Conservation (phyloP, 2,113 vertebrate species). For the human region GRCh38 chr3:66951001-66951500, state of each 20-base stretch:
- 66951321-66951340: not conserved
- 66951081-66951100: not conserved
- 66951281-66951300: not conserved
- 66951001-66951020: not conserved
- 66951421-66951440: not conserved
- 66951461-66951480: not conserved
- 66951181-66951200: not conserved
- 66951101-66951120: not conserved
- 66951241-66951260: not conserved
- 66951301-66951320: not conserved
- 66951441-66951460: not conserved
- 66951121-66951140: not conserved
- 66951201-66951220: not conserved
- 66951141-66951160: not conserved
- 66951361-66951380: not conserved
- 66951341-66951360: not conserved
- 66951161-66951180: not conserved
- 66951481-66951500: not conserved
- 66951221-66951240: not conserved
- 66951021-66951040: not conserved
- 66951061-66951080: not conserved
- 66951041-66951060: not conserved
- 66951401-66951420: not conserved
- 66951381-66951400: not conserved
- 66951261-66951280: not conserved